Conservation (phyloP, 2,113 vertebrate species). For the Pelobates fuscus region DNA sequence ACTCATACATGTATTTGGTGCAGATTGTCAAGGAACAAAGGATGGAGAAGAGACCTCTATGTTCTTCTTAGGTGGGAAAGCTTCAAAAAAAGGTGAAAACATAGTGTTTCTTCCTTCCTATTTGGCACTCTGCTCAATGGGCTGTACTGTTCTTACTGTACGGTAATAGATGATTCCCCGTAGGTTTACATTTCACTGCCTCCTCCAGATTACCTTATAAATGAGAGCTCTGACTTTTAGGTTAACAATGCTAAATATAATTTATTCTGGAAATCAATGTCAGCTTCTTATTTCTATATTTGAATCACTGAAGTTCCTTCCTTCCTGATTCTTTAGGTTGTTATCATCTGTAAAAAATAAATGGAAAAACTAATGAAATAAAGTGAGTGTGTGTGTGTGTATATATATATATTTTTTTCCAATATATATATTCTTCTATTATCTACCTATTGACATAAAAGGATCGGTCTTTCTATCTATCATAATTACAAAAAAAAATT, state of each 20-base stretch:
- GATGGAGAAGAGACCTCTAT: constrained; percentile 23
- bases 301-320: not conserved
- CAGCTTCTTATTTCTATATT: not conserved
- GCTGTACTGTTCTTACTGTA: constrained; percentile 15
- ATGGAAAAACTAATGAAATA: no score
- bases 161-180: constrained; percentile 21
- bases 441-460: no score
- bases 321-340: no score
- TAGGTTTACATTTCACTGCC: constrained; percentile 18
- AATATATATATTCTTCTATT: no score
- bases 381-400: no score
- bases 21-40: constrained; percentile 30
- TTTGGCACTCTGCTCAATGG: constrained; percentile 32
- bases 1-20: constrained; percentile 38
- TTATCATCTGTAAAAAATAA: no score
- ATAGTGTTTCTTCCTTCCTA: constrained; percentile 14
- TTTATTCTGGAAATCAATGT: constrained; percentile 24
- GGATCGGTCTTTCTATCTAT: no score
- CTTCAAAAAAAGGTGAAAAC: constrained; percentile 40
- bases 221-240: not conserved
- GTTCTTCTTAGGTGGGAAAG: constrained; percentile 36
- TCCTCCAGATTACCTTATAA: constrained; percentile 25
- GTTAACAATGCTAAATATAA: constrained; percentile 25
- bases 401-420: no score
- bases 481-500: no score